Evolutionary conservation across 2,113 vertebrate species (phyloP).

Genomic region (Microcebus ravelobensis): DNA sequence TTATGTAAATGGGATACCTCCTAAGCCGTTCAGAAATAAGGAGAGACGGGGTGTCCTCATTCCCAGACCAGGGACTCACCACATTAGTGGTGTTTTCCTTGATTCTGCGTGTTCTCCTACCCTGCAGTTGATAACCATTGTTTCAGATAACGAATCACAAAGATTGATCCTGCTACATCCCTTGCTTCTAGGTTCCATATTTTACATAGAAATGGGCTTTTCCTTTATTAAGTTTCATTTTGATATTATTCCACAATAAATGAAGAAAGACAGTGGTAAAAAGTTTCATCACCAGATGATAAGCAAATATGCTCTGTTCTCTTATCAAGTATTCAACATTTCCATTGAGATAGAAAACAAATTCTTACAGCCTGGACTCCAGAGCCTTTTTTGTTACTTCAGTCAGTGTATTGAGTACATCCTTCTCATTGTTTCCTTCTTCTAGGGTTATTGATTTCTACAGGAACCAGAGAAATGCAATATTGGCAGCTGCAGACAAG

Average conservation of each 20-base stretch:
- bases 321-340: background rate
- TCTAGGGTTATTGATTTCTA: conserved; percentile 94
- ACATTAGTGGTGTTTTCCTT: background rate
- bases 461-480: conserved; percentile 89
- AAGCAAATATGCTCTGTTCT: background rate
- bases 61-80: background rate
- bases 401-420: background rate
- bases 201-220: background rate
- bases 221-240: background rate
- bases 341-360: conserved; percentile 13
- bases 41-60: background rate
- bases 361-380: background rate
- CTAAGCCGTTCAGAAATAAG: background rate
- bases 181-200: background rate
- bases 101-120: background rate
- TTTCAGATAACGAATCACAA: background rate
- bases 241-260: background rate
- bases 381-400: background rate
- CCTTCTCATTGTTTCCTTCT: conserved; percentile 18
- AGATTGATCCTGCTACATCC: background rate
- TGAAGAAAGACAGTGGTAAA: background rate
- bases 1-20: background rate
- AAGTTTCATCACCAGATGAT: background rate
- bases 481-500: conserved; percentile 92
- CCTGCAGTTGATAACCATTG: background rate